phyloP scores from a whole-genome alignment of 2,113 vertebrate genomes.

The Indri indri region DNA sequence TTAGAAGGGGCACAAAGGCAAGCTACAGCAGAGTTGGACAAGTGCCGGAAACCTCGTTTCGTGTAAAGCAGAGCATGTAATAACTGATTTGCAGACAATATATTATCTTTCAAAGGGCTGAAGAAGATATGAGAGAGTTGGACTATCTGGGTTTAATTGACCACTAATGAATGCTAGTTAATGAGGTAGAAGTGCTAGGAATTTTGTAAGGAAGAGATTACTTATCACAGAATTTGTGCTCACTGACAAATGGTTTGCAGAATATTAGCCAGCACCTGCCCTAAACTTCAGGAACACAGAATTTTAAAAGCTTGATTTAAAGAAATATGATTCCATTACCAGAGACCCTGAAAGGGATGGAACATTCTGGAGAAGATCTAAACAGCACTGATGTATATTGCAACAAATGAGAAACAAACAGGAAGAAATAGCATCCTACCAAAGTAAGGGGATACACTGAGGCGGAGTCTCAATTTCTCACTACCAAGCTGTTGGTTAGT shows the following conservation, averaged over 20 bases:
- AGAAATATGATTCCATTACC: neutral
- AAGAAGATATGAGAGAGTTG: neutral
- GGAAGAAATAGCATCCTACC: neutral
- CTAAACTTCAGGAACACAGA: neutral
- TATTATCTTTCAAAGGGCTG: neutral
- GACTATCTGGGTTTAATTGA: neutral
- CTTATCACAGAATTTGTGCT: neutral
- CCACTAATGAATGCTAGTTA: neutral
- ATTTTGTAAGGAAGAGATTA: neutral
- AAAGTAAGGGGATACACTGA: neutral
- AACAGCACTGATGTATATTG: neutral
- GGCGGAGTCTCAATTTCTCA: neutral
- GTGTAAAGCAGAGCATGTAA: neutral
- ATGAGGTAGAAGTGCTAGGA: neutral
- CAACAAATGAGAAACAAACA: neutral
- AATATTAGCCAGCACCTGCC: neutral
- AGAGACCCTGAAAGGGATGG: neutral
- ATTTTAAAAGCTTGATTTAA: neutral
- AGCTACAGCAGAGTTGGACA: neutral
- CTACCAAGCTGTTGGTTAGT: neutral
- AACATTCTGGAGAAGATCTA: neutral
- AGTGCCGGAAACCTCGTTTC: neutral
- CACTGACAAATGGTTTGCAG: too few species aligned
- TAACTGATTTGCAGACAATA: neutral
- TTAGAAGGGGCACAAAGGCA: neutral